A percentile compares a stretch with the other conserved stretches of the same genome.
Conservation (phyloP, 2,113 vertebrate genomes). For the Xenopus borealis region DNA sequence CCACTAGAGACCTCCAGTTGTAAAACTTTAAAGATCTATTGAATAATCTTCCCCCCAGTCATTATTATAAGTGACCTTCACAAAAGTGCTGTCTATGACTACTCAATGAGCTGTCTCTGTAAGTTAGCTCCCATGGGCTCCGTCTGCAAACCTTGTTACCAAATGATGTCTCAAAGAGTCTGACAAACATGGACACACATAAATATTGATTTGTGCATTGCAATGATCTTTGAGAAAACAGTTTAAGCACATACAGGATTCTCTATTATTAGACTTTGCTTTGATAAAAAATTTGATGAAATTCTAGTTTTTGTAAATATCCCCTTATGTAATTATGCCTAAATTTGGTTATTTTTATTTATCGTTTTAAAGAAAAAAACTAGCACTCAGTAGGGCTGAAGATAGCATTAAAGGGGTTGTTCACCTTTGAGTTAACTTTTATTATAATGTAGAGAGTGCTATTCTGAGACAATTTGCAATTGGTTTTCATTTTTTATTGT, state of each 20-base stretch:
- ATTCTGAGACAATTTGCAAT: no score
- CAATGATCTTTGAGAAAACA: slow-evolving; percentile 9
- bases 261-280: no score
- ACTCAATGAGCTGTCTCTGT: background rate
- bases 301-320: no score
- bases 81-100: background rate
- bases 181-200: background rate
- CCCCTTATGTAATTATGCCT: no score
- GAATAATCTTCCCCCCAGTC: background rate
- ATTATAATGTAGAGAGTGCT: no score
- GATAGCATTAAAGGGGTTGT: no score
- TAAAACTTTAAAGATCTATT: background rate
- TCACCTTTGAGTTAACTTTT: no score
- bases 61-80: slow-evolving; percentile 2
- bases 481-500: no score
- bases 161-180: slow-evolving; percentile 5
- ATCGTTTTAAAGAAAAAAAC: no score
- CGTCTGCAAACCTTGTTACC: background rate
- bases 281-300: no score
- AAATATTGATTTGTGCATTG: background rate
- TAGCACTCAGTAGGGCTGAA: no score
- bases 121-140: background rate
- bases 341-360: no score
- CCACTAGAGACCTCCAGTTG: background rate
- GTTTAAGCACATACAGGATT: background rate